phyloP scores from a whole-genome alignment of 2,888 invertebrate species.

The Stegophylla sp. region DNA sequence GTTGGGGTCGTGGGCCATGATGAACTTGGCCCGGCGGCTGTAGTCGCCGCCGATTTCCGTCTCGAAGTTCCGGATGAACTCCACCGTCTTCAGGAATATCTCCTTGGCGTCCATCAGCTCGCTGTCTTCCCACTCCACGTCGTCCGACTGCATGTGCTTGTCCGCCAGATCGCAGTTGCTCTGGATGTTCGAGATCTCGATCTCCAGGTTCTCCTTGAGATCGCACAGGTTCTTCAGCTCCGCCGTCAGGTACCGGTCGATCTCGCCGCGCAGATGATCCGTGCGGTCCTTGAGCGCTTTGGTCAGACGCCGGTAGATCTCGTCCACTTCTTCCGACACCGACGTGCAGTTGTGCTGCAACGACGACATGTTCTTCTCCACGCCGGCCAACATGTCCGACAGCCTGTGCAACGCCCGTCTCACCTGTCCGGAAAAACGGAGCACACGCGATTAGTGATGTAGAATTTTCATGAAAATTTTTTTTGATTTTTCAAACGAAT shows the following conservation, averaged over 20 bases:
- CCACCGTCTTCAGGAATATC: conserved; percentile 93
- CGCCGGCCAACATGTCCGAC: conserved; percentile 82
- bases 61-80: conserved; percentile 91
- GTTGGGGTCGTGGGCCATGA: conserved; percentile 90
- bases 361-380: conserved; percentile 87
- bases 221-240: conserved; percentile 86
- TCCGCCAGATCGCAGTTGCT: conserved; percentile 97
- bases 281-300: conserved; percentile 90
- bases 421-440: too few species aligned
- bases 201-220: conserved; percentile 90
- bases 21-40: conserved; percentile 82
- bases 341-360: conserved; percentile 88
- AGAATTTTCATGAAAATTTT: too few species aligned
- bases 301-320: conserved; percentile 84
- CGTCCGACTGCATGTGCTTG: conserved; percentile 80
- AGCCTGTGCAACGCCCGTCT: conserved; percentile 86
- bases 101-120: conserved; percentile 94
- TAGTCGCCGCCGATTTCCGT: conserved; percentile 91
- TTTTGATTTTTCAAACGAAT: too few species aligned
- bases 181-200: conserved; percentile 92
- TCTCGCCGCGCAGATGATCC: conserved; percentile 84
- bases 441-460: too few species aligned
- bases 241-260: conserved; percentile 87
- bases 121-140: conserved; percentile 90
- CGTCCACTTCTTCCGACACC: conserved; percentile 92